Conservation (phyloP, 2,888 invertebrate genomes). For the Drosophila silvestris region DNA sequence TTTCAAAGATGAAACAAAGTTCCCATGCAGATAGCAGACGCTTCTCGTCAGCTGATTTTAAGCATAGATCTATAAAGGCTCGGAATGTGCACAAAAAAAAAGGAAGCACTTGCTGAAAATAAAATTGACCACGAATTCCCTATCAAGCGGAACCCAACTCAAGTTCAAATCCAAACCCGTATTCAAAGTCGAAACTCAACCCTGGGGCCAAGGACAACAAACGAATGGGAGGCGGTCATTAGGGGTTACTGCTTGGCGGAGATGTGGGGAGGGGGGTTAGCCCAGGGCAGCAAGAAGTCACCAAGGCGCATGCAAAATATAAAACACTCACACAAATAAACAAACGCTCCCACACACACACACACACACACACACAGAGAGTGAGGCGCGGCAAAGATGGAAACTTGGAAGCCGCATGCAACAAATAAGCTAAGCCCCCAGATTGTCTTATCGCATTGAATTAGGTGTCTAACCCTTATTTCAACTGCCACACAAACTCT, state of each 20-base stretch:
- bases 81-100: slow-evolving; percentile 24
- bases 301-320: slow-evolving; percentile 51
- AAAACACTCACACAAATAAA: slow-evolving; percentile 41
- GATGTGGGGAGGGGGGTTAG: background rate
- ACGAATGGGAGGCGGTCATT: background rate
- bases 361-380: slow-evolving; percentile 5
- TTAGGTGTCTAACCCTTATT: slow-evolving; percentile 72
- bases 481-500: slow-evolving; percentile 65
- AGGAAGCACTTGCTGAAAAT: slow-evolving; percentile 26
- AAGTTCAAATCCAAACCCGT: slow-evolving; percentile 28
- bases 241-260: background rate
- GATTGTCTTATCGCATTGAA: slow-evolving; percentile 71
- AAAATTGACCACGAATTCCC: slow-evolving; percentile 47
- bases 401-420: slow-evolving; percentile 49
- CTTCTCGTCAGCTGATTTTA: background rate
- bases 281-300: slow-evolving; percentile 50
- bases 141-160: slow-evolving; percentile 41
- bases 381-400: background rate
- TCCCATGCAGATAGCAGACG: background rate
- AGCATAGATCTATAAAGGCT: background rate
- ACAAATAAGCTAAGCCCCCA: slow-evolving; percentile 67
- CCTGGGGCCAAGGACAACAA: slow-evolving; percentile 21
- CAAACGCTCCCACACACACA: slow-evolving; percentile 13
- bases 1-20: background rate
- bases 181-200: slow-evolving; percentile 19